Evolutionary conservation across 92 coral and sea anemone species (phyloP), one percentile per base, ranked within the genome.

Genomic region (Epizoanthus scotinus): DNA sequence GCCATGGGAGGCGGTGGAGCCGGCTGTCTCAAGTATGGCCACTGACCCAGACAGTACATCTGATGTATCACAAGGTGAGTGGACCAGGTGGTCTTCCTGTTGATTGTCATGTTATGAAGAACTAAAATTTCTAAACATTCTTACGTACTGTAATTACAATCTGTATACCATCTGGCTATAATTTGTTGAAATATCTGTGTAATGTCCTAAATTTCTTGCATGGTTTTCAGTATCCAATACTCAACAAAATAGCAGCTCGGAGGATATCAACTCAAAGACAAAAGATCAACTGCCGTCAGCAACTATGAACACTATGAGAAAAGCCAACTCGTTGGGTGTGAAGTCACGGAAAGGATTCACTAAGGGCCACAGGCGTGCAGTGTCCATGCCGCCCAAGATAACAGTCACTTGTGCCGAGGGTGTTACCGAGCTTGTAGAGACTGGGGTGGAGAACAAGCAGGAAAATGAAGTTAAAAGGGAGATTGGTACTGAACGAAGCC

Each of bases 351-450:
- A 60, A 8, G 22, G 82, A 6, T 88, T 91, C 62, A 81, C 62
- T 19, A 91, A 67, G 28, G 92, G 94, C 4, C 97, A 90, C 73
- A 85, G 97, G 9, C 71, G 97, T 38, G 90, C 90, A 4, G 86
- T 67, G 13, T 93, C 97, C 2, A 85, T 85, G 31, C 97, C 94
- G 20, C 86, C 92, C 40, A 65, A 28, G 44, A 72, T 85, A 34
- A 61, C 78, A 40, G 65, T 88, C 3, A 36, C 69, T 14, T 59
- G 53, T 38, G n/a, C 81, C 10, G 81, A 75, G 52, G 74, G 81
- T 12, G 20, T 63, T 29, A 86, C 75, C 0, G 44, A 14, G 57
- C 20, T 55, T 17, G 28, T 53, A 12, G 62, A 55, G 31, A 13
- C 68, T 3, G 66, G 20, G 55, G 70, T 38, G 65, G 9, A 42